Evolutionary conservation across 2,888 invertebrate species (phyloP).

Genomic region (Patella pellucida): DNA sequence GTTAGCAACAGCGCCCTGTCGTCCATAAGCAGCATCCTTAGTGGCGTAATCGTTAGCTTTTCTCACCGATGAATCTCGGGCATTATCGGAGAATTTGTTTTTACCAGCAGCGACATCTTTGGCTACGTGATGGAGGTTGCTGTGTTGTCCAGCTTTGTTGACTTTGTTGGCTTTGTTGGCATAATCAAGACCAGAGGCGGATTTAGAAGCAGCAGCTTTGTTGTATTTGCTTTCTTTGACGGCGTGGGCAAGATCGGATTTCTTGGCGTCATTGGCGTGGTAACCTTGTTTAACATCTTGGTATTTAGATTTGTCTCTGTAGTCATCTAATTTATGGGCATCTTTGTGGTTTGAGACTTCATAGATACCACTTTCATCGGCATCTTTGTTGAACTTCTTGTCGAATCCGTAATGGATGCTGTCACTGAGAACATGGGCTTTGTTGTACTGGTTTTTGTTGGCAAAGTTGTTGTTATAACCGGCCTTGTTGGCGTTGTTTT

Average conservation of each 20-base stretch:
- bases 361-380: constrained; percentile 19
- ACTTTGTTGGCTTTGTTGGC: constrained; percentile 29
- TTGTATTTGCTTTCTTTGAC: constrained; percentile 33
- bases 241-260: constrained; percentile 30
- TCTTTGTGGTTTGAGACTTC: constrained; percentile 32
- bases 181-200: constrained; percentile 30
- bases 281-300: constrained; percentile 25
- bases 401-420: constrained; percentile 32
- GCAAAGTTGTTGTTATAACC: constrained; percentile 33
- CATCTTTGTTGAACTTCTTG: constrained; percentile 33
- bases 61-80: constrained; percentile 27
- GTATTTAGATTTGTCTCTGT: constrained; percentile 30
- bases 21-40: constrained; percentile 31
- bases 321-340: constrained; percentile 27
- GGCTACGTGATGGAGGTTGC: constrained; percentile 27
- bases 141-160: constrained; percentile 33
- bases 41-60: constrained; percentile 33
- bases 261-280: constrained; percentile 26
- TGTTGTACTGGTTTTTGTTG: constrained; percentile 32
- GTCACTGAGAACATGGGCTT: constrained; percentile 29
- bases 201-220: constrained; percentile 31
- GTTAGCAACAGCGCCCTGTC: constrained; percentile 28
- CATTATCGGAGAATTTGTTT: constrained; percentile 29
- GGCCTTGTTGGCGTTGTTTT: constrained; percentile 25
- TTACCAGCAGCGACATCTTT: constrained; percentile 31